Conservation (phyloP, 2,797 vertebrate species). For the Alosa sapidissima region DNA sequence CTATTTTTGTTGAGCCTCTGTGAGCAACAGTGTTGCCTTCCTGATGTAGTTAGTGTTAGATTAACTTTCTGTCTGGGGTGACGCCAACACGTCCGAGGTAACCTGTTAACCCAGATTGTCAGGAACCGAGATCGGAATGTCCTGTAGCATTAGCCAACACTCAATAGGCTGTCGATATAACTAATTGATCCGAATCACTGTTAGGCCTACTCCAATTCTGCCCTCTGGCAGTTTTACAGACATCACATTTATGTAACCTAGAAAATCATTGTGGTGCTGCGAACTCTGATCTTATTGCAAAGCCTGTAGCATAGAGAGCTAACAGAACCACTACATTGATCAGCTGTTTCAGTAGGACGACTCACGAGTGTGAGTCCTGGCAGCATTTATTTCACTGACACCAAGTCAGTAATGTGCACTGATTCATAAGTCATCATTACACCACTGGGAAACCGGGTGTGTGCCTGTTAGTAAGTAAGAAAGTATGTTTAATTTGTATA, state of each 20-base stretch:
- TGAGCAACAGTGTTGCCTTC: background rate
- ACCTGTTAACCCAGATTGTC: constrained; percentile 40
- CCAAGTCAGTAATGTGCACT: background rate
- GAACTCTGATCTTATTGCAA: background rate
- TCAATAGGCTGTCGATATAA: background rate
- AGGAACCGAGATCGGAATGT: background rate
- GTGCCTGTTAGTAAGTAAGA: too few species aligned
- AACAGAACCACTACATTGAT: background rate
- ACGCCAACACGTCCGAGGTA: background rate
- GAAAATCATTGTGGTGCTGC: background rate
- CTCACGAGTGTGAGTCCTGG: background rate
- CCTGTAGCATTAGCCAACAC: background rate
- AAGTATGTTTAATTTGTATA: too few species aligned
- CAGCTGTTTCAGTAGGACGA: background rate
- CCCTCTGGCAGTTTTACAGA: background rate
- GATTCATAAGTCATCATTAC: background rate
- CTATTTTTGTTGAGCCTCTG: background rate
- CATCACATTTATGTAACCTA: background rate
- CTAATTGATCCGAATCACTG: background rate
- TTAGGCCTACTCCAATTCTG: background rate
- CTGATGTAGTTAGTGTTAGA: background rate
- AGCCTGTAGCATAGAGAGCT: background rate
- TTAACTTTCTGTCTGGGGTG: constrained; percentile 23
- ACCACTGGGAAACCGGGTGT: background rate
- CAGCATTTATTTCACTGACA: background rate